Conservation (phyloP, 2,888 invertebrate species). For the Hyposoter dolosus region DNA sequence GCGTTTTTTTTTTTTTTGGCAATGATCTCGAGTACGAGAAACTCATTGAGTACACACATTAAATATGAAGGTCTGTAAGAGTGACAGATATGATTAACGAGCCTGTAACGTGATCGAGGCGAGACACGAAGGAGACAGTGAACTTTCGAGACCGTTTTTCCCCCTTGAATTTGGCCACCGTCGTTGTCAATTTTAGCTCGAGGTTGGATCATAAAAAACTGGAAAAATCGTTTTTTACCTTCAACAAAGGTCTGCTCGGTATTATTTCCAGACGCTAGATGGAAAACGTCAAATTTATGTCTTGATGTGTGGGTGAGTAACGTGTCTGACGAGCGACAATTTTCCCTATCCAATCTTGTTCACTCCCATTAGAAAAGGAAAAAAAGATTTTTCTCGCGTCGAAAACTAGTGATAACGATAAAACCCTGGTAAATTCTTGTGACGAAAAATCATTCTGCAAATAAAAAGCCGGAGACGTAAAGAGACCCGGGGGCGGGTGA, state of each 20-base stretch:
- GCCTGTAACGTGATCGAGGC: slow-evolving; percentile 33
- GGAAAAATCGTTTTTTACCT: slow-evolving; percentile 14
- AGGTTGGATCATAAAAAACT: not conserved
- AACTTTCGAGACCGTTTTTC: slow-evolving; percentile 38
- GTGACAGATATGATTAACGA: slow-evolving; percentile 57
- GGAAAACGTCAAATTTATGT: slow-evolving; percentile 36
- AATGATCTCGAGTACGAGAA: slow-evolving; percentile 50
- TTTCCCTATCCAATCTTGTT: slow-evolving; percentile 26
- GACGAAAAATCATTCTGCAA: slow-evolving; percentile 50
- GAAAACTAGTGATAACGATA: slow-evolving; percentile 44
- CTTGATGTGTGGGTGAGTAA: slow-evolving; percentile 9
- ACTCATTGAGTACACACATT: not conserved
- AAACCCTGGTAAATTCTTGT: slow-evolving; percentile 31
- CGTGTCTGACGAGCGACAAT: slow-evolving; percentile 7
- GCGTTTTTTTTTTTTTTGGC: slow-evolving; percentile 36
- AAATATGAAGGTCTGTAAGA: slow-evolving; percentile 1
- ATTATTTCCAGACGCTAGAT: slow-evolving; percentile 20
- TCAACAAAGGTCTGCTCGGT: not conserved
- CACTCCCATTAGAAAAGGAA: slow-evolving; percentile 15
- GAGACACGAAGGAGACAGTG: slow-evolving; percentile 34
- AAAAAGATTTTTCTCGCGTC: slow-evolving; percentile 5
- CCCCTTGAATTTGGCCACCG: slow-evolving; percentile 3
- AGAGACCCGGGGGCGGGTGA: not conserved
- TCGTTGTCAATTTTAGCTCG: slow-evolving; percentile 16
- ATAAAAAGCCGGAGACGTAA: slow-evolving; percentile 33